These are phyloP conservation scores for Lepidotrigona ventralis DNA, from an alignment of 1,140 invertebrate genomes.

Conservation along the genomic window DNA sequence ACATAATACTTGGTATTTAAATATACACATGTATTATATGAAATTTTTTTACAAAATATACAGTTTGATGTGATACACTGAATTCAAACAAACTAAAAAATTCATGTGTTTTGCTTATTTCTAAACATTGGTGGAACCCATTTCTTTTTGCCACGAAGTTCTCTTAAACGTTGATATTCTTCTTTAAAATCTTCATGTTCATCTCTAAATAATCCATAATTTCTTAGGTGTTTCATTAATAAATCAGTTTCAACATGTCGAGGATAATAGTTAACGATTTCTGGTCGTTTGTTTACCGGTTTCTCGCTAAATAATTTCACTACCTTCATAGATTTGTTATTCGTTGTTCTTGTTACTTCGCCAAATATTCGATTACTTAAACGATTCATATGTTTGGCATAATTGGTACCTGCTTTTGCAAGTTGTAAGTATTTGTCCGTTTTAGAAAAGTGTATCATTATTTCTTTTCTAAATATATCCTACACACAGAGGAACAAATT, in stretches of 20 bases:
- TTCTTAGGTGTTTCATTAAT: slow-evolving; percentile 86
- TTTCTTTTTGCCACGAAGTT: slow-evolving; percentile 86
- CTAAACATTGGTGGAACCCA: slow-evolving; percentile 41
- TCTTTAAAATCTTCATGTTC: slow-evolving; percentile 96
- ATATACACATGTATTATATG: neutral
- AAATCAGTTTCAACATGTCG: slow-evolving; percentile 87
- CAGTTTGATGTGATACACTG: neutral
- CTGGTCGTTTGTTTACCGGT: slow-evolving; percentile 87
- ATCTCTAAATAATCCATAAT: slow-evolving; percentile 91
- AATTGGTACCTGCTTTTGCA: slow-evolving; percentile 86
- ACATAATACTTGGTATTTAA: neutral
- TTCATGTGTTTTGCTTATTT: neutral
- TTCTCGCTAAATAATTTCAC: slow-evolving; percentile 88
- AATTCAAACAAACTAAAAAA: slow-evolving; percentile 4
- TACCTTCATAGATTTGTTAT: slow-evolving; percentile 89
- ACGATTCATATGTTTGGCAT: slow-evolving; percentile 91
- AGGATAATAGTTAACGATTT: slow-evolving; percentile 93
- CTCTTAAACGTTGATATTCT: slow-evolving; percentile 89
- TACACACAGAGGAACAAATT: neutral
- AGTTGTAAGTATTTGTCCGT: slow-evolving; percentile 86
- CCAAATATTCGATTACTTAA: slow-evolving; percentile 94
- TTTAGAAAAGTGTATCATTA: neutral
- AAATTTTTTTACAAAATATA: slow-evolving; percentile 8
- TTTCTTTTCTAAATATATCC: neutral
- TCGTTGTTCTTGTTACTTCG: slow-evolving; percentile 89